A percentile compares a stretch with the other conserved stretches of the same genome.
These are phyloP conservation scores for Trachemys scripta DNA, from an alignment of 2,113 vertebrate genomes.

Conservation along the genomic window DNA sequence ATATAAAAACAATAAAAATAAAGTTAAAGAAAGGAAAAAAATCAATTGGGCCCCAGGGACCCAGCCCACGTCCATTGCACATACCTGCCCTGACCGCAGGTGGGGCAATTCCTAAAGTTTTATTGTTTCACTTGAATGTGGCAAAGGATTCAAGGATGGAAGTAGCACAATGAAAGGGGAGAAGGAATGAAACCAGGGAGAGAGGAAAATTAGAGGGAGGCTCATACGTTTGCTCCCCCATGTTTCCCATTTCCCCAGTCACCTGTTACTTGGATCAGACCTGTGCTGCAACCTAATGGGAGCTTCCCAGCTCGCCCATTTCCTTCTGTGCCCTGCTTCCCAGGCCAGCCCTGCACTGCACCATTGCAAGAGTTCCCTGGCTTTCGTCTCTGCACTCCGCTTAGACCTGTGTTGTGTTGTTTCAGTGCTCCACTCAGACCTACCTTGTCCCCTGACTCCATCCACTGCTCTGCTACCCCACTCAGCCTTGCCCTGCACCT, in stretches of 20 bases:
- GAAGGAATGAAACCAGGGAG: neutral
- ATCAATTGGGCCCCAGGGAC: neutral
- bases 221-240: neutral
- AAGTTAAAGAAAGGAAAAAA: neutral
- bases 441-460: neutral
- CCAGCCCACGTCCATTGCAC: neutral
- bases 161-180: neutral
- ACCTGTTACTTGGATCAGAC: neutral
- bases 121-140: neutral
- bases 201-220: neutral
- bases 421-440: neutral
- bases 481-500: rapidly evolving
- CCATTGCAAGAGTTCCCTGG: neutral
- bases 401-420: neutral
- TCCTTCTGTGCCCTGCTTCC: neutral
- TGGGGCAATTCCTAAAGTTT: neutral
- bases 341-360: too few relatives aligned
- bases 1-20: neutral
- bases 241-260: neutral
- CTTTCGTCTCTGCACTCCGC: neutral
- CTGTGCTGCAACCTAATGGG: neutral
- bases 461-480: neutral
- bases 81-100: neutral
- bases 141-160: neutral
- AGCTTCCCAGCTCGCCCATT: neutral